Percentiles rank a stretch among this genome's conserved stretches.
These are phyloP conservation scores for Pelvicachromis taeniatus DNA, from an alignment of 2,113 vertebrate species.

Conservation along the genomic window DNA sequence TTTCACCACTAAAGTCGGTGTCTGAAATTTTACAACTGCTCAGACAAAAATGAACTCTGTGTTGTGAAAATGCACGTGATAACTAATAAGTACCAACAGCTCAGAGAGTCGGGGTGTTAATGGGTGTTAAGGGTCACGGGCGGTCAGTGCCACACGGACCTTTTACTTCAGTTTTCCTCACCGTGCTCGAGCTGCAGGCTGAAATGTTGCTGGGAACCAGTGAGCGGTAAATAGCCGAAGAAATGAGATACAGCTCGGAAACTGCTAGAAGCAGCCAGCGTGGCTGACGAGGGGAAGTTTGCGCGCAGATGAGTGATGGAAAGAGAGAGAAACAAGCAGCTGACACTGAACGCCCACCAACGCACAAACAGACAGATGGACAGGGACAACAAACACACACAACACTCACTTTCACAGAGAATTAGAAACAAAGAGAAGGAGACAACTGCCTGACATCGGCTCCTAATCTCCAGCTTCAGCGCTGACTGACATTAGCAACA, in stretches of 20 bases:
- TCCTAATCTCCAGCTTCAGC: neutral
- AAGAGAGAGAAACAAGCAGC: neutral
- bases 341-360: constrained; percentile 13
- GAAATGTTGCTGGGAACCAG: neutral
- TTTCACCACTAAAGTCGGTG: neutral
- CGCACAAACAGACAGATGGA: neutral
- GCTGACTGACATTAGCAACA: neutral
- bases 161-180: neutral
- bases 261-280: neutral
- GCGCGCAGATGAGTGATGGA: neutral
- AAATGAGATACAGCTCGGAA: neutral
- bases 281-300: neutral
- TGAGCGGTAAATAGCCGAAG: neutral
- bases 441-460: neutral
- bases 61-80: neutral
- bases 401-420: neutral
- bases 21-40: neutral
- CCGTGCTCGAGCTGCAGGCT: neutral
- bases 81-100: neutral
- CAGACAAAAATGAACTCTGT: neutral
- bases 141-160: neutral
- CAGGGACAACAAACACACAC: neutral
- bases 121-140: neutral
- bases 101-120: neutral
- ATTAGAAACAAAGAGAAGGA: constrained; percentile 10